These are phyloP conservation scores for Drosophila guanche DNA, from an alignment of 1,140 invertebrate species.

Conservation along the genomic window DNA sequence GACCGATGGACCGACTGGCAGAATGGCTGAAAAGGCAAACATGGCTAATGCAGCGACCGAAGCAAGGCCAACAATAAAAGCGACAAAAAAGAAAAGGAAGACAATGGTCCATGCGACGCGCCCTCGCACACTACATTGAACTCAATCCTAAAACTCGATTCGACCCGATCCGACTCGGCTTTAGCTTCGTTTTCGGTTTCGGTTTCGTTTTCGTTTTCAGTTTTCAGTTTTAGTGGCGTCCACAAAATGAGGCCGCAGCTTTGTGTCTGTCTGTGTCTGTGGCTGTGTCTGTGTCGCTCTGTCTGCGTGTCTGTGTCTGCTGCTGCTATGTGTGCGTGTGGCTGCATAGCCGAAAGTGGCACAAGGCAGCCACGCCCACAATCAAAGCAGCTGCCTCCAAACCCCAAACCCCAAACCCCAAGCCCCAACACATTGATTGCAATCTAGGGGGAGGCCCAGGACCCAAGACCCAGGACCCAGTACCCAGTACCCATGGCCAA, in stretches of 20 bases:
- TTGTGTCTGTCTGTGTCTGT: slow-evolving; percentile 22
- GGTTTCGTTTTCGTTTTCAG: slow-evolving; percentile 22
- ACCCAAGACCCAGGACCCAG: slow-evolving; percentile 38
- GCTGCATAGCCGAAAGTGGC: slow-evolving; percentile 63
- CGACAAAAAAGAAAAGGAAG: too few relatives aligned
- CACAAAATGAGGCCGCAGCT: slow-evolving; percentile 62
- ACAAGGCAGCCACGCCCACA: slow-evolving; percentile 71
- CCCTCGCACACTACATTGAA: too few relatives aligned
- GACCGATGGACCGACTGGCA: too few relatives aligned
- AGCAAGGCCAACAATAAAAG: too few relatives aligned
- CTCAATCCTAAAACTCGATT: not conserved
- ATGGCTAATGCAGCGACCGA: too few relatives aligned
- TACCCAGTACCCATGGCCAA: slow-evolving; percentile 26
- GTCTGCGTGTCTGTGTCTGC: not conserved
- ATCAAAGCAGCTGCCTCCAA: slow-evolving; percentile 15
- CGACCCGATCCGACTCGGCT: not conserved
- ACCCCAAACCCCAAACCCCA: too few relatives aligned
- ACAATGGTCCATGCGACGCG: too few relatives aligned
- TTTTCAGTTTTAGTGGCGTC: slow-evolving; percentile 40
- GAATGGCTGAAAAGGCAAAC: too few relatives aligned
- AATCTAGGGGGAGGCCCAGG: slow-evolving; percentile 13
- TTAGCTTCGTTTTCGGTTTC: slow-evolving; percentile 16
- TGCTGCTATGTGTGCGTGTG: slow-evolving; percentile 24
- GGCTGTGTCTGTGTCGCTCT: slow-evolving; percentile 6
- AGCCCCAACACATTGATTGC: slow-evolving; percentile 36